A percentile compares a stretch with the other conserved stretches of the same genome.
phyloP scores from a whole-genome alignment of 2,888 invertebrate species.

The Euplagia quadripunctaria region DNA sequence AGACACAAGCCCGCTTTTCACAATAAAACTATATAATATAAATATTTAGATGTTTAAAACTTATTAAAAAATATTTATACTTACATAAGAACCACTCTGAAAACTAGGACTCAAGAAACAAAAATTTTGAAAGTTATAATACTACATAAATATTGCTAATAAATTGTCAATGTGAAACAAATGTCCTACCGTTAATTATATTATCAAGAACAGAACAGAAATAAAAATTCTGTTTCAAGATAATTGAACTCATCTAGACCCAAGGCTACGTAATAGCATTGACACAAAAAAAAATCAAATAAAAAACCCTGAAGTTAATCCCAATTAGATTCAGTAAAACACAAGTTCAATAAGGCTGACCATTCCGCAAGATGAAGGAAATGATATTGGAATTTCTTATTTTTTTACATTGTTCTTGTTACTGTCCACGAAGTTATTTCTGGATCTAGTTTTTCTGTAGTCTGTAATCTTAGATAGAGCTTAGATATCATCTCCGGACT shows the following conservation, averaged over 20 bases:
- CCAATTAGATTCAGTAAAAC: conserved; percentile 42
- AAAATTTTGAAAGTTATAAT: too few species aligned
- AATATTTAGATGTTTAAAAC: too few species aligned
- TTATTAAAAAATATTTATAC: too few species aligned
- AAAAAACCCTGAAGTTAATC: conserved; percentile 29
- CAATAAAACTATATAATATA: too few species aligned
- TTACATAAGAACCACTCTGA: too few species aligned
- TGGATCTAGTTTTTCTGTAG: background rate
- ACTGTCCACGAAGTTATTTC: background rate
- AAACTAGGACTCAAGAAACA: too few species aligned
- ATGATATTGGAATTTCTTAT: background rate
- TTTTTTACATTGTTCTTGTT: background rate
- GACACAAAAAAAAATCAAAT: background rate
- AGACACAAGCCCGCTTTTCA: too few species aligned
- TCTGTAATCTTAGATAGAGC: background rate
- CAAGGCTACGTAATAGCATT: conserved; percentile 5
- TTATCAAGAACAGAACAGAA: background rate
- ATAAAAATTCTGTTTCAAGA: background rate
- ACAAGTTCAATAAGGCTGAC: conserved; percentile 39
- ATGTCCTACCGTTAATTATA: too few species aligned
- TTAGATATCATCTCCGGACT: too few species aligned
- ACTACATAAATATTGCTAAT: too few species aligned
- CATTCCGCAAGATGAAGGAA: conserved; percentile 30
- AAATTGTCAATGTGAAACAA: too few species aligned
- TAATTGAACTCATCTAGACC: background rate